Conservation (phyloP, 2,888 invertebrate genomes). For the Melitaea athalia region DNA sequence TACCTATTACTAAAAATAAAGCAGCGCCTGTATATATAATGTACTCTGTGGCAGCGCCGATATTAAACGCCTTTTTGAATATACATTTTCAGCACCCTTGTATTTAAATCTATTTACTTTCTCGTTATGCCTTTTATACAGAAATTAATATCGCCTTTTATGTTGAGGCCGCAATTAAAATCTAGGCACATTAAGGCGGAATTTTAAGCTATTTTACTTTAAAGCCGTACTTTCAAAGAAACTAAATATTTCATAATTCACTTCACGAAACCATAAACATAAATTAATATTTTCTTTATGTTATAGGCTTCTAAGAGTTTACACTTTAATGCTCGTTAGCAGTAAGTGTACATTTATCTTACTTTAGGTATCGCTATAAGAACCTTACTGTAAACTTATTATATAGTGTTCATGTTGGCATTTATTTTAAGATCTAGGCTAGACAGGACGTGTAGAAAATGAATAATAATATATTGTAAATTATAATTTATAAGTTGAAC, state of each 20-base stretch:
- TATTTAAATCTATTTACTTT: background rate
- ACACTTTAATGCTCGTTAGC: background rate
- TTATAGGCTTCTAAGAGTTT: background rate
- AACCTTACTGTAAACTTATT: background rate
- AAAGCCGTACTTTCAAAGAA: conserved; percentile 12
- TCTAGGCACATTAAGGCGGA: conserved; percentile 11
- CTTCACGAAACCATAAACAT: background rate
- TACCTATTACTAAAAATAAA: too few species aligned
- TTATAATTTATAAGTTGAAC: too few species aligned
- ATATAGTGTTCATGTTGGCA: too few species aligned
- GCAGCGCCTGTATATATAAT: too few species aligned
- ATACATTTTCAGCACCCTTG: background rate
- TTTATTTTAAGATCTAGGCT: too few species aligned
- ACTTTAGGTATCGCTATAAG: too few species aligned
- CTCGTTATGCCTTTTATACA: background rate
- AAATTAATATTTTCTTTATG: conserved; percentile 11
- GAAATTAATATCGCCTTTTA: conserved; percentile 18
- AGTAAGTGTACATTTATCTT: too few species aligned
- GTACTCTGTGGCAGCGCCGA: too few species aligned
- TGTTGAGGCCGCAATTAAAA: conserved; percentile 23
- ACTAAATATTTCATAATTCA: conserved; percentile 5
- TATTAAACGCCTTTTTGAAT: background rate
- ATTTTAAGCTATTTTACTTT: conserved; percentile 23
- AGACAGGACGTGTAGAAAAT: too few species aligned
- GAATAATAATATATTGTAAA: too few species aligned